Evolutionary conservation across 2,797 vertebrate species (phyloP).

Genomic region (Chelonia mydas): DNA sequence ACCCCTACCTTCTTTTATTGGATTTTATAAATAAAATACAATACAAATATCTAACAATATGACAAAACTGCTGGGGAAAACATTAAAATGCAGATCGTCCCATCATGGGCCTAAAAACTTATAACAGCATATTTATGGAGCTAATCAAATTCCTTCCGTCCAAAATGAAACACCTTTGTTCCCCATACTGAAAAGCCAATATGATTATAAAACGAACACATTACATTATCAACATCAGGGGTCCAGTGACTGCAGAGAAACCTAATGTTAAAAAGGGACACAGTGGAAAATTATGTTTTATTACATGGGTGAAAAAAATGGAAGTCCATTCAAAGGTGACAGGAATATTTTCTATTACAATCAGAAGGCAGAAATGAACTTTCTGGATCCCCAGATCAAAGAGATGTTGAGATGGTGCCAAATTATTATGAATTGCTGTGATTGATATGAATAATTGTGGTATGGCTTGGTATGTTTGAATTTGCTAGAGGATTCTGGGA

Average conservation of each 20-base stretch:
- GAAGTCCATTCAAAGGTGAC: not conserved
- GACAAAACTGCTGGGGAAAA: not conserved
- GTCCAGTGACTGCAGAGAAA: not conserved
- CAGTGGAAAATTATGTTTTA: not conserved
- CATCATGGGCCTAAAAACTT: not conserved
- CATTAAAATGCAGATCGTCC: not conserved
- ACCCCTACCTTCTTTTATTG: not conserved
- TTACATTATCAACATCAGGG: not conserved
- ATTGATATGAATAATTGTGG: too few species aligned
- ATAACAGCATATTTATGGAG: not conserved
- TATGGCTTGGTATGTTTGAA: too few species aligned
- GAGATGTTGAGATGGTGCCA: too few species aligned
- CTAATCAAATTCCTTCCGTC: not conserved
- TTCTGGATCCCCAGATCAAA: not conserved
- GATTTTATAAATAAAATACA: not conserved
- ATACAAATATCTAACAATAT: not conserved
- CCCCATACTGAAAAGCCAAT: not conserved
- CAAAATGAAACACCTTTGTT: not conserved
- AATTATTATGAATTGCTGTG: too few species aligned
- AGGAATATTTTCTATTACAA: not conserved
- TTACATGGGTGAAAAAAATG: not conserved
- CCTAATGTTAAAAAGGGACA: not conserved
- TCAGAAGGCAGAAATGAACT: not conserved
- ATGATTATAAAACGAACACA: not conserved
- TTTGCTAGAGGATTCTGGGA: too few species aligned